These are phyloP conservation scores for Oxystoma pomonae DNA, from an alignment of 2,888 invertebrate genomes.

Conservation along the genomic window DNA sequence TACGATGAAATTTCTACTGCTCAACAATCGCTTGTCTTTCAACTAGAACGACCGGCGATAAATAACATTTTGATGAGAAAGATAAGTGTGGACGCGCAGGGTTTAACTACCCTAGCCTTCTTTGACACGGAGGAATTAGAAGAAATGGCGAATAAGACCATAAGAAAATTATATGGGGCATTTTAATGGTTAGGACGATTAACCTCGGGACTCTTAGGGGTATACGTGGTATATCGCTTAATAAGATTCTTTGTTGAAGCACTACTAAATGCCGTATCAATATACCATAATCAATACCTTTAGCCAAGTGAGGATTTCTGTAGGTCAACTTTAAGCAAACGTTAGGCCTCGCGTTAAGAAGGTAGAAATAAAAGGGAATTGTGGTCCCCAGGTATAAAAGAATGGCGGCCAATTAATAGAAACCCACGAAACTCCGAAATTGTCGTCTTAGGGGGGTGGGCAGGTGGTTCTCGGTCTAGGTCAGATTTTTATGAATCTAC, in stretches of 20 bases:
- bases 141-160: neutral
- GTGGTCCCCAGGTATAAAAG: too few species aligned
- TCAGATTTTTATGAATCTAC: too few species aligned
- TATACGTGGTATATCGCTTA: neutral
- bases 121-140: neutral
- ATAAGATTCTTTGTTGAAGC: neutral
- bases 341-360: too few species aligned
- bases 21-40: neutral
- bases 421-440: too few species aligned
- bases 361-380: too few species aligned
- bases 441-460: too few species aligned
- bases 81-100: neutral
- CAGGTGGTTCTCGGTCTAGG: too few species aligned
- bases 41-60: neutral
- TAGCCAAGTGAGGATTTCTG: too few species aligned
- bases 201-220: neutral
- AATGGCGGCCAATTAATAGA: too few species aligned
- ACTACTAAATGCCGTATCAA: neutral
- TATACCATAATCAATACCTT: too few species aligned
- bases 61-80: neutral
- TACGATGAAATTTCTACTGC: neutral
- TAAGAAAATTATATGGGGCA: neutral
- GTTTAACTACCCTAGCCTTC: neutral
- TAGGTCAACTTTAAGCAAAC: too few species aligned
- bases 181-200: neutral